Conservation (phyloP, 2,888 invertebrate genomes). For the Yponomeuta sedellus region DNA sequence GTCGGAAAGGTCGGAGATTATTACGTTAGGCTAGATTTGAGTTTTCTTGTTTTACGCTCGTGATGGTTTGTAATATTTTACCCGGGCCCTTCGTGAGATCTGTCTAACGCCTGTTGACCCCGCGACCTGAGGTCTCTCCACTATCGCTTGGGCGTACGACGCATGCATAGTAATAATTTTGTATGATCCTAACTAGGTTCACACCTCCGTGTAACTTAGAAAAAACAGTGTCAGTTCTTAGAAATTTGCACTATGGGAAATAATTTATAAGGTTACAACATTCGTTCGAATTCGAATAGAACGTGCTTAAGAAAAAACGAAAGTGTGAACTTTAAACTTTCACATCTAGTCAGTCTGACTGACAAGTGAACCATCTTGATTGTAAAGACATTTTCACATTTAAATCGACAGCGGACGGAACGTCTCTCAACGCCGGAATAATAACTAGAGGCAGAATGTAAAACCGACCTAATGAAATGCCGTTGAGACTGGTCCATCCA, state of each 20-base stretch:
- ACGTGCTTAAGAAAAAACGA: not conserved
- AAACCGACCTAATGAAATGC: slow-evolving; percentile 31
- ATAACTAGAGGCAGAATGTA: slow-evolving; percentile 10
- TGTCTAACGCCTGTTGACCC: slow-evolving; percentile 57
- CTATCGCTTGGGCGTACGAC: slow-evolving; percentile 47
- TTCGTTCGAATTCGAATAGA: not conserved
- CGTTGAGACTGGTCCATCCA: slow-evolving; percentile 59
- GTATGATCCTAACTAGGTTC: too few relatives aligned
- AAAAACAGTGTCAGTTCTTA: too few relatives aligned
- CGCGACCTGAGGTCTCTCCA: slow-evolving; percentile 48
- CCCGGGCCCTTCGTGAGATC: slow-evolving; percentile 42
- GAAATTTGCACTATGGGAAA: not conserved
- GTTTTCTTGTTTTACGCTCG: slow-evolving; percentile 6
- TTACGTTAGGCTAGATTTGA: not conserved
- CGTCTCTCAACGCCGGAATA: not conserved
- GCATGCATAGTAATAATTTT: slow-evolving; percentile 50
- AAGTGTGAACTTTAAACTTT: slow-evolving; percentile 61
- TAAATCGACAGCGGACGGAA: slow-evolving; percentile 3
- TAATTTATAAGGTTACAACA: not conserved
- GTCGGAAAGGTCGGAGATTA: not conserved
- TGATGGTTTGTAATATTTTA: slow-evolving; percentile 41
- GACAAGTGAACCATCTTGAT: slow-evolving; percentile 52
- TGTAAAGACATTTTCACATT: slow-evolving; percentile 26
- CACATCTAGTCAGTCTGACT: slow-evolving; percentile 36
- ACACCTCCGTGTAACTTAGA: too few relatives aligned